Conservation (phyloP, 2,888 invertebrate genomes). For the Teleiodes luculella region DNA sequence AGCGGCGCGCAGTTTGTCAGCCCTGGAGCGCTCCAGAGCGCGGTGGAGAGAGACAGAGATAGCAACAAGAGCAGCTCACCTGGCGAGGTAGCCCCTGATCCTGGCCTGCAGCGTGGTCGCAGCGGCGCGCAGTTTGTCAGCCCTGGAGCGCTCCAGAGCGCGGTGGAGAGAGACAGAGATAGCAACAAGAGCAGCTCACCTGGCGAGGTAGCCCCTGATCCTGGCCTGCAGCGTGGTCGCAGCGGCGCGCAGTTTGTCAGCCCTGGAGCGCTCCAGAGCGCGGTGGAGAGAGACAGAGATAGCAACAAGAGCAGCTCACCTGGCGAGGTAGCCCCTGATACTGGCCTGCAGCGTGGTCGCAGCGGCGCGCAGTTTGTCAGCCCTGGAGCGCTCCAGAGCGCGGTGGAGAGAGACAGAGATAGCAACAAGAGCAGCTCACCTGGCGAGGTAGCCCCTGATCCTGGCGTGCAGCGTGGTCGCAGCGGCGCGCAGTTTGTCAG, state of each 20-base stretch:
- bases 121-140: too few relatives aligned
- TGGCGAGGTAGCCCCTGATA: constrained; percentile 82
- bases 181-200: too few relatives aligned
- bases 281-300: background rate
- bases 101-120: too few relatives aligned
- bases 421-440: constrained; percentile 36
- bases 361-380: constrained; percentile 89
- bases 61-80: too few relatives aligned
- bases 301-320: constrained; percentile 36
- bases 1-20: constrained; percentile 89
- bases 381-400: constrained; percentile 88
- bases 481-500: constrained; percentile 89
- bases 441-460: constrained; percentile 82
- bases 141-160: too few relatives aligned
- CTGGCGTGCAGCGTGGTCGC: constrained; percentile 90
- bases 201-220: too few relatives aligned
- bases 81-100: too few relatives aligned
- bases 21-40: constrained; percentile 88
- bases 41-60: constrained; percentile 81
- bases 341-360: constrained; percentile 90
- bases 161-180: constrained; percentile 31
- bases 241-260: too few relatives aligned
- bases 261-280: too few relatives aligned
- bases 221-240: too few relatives aligned
- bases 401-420: constrained; percentile 67